These are phyloP conservation scores for Hydroisotoma schaefferi DNA, from an alignment of 2,888 invertebrate genomes.

Conservation along the genomic window DNA sequence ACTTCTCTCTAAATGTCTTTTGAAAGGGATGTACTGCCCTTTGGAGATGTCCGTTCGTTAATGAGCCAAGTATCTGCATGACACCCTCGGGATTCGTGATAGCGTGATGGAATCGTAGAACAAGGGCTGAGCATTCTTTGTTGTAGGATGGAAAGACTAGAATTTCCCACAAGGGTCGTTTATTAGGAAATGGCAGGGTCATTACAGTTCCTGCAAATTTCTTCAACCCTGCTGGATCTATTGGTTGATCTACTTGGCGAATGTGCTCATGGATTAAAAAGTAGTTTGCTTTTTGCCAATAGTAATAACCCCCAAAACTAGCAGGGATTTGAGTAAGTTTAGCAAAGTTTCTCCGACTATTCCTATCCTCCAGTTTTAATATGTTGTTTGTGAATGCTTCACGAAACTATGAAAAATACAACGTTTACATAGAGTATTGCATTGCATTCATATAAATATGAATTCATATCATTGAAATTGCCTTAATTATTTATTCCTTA, in stretches of 20 bases:
- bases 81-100: slow-evolving; percentile 28
- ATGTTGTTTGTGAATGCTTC: slow-evolving; percentile 32
- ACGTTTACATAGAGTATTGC: background rate
- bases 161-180: slow-evolving; percentile 40
- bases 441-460: background rate
- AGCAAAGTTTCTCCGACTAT: slow-evolving; percentile 19
- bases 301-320: slow-evolving; percentile 39
- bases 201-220: slow-evolving; percentile 37
- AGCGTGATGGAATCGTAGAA: slow-evolving; percentile 34
- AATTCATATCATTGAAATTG: background rate
- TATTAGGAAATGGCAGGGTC: slow-evolving; percentile 36
- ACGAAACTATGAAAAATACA: slow-evolving; percentile 21
- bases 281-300: slow-evolving; percentile 39
- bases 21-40: too few relatives aligned
- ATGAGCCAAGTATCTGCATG: slow-evolving; percentile 24
- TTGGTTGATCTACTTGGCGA: slow-evolving; percentile 34
- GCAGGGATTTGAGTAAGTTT: slow-evolving; percentile 35
- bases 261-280: slow-evolving; percentile 41
- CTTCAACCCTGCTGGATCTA: slow-evolving; percentile 28
- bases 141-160: slow-evolving; percentile 29
- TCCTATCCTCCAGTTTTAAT: slow-evolving; percentile 6
- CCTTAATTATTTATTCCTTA: slow-evolving; percentile 10
- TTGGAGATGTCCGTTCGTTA: background rate
- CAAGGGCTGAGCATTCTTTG: slow-evolving; percentile 28
- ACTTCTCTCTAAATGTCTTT: too few relatives aligned